A percentile compares a stretch with the other conserved stretches of the same genome.
These are phyloP conservation scores for Zaprionus africanus DNA, from an alignment of 1,140 invertebrate genomes.

Conservation along the genomic window DNA sequence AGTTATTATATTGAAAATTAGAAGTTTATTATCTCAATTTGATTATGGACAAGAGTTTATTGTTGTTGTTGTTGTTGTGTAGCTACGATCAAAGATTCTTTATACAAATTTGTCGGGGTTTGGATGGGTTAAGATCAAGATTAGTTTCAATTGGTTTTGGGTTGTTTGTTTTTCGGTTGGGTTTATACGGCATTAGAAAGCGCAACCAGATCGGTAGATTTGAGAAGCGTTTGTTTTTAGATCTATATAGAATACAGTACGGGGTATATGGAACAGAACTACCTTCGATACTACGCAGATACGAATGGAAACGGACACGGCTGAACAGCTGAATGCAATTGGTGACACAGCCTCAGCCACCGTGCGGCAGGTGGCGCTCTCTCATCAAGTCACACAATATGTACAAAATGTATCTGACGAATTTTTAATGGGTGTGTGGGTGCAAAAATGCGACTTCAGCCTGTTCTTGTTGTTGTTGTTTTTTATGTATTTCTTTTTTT, in stretches of 20 bases:
- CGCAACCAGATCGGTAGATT: slow-evolving; percentile 51
- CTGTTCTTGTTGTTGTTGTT: slow-evolving; percentile 36
- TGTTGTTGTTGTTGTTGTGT: slow-evolving; percentile 46
- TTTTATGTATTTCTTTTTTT: slow-evolving; percentile 31
- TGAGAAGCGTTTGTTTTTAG: slow-evolving; percentile 44
- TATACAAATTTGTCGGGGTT: slow-evolving; percentile 62
- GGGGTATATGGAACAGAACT: slow-evolving; percentile 54
- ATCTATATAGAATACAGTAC: slow-evolving; percentile 26
- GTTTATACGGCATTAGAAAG: slow-evolving; percentile 68
- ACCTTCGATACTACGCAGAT: slow-evolving; percentile 49
- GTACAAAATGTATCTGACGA: slow-evolving; percentile 51
- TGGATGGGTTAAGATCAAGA: slow-evolving; percentile 55
- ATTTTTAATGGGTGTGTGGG: slow-evolving; percentile 41
- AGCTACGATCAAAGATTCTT: slow-evolving; percentile 50
- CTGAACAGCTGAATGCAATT: slow-evolving; percentile 47
- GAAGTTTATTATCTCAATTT: slow-evolving; percentile 69
- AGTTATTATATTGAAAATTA: slow-evolving; percentile 63
- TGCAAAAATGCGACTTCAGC: slow-evolving; percentile 58
- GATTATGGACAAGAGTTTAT: slow-evolving; percentile 60
- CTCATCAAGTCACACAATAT: slow-evolving; percentile 20
- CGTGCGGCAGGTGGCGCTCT: slow-evolving; percentile 43
- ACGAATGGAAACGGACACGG: slow-evolving; percentile 47
- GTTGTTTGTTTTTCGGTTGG: slow-evolving; percentile 24
- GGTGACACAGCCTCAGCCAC: slow-evolving; percentile 36
- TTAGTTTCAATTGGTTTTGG: slow-evolving; percentile 52